Base-by-base conservation (phyloP, 2,113 vertebrate species). In the Picathartes gymnocephalus region DNA sequence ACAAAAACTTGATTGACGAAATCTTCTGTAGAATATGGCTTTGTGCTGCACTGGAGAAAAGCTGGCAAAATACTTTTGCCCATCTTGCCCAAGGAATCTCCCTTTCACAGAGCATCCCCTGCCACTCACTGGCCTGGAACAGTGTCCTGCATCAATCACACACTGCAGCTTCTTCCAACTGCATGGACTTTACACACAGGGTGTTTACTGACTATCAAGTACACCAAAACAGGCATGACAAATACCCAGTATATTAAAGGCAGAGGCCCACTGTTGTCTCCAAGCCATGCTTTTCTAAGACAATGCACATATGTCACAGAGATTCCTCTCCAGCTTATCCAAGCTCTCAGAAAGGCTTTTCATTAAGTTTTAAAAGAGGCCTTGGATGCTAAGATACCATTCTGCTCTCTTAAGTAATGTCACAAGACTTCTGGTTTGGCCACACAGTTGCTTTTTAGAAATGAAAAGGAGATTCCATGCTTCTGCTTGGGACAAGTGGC, bases 321-420 rank as follows among this genome's bases (percentile, higher is more conserved):
- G 97, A 98, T 98, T 97, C 97, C 92, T 94, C 96, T 88, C 97
- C 95, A 62, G 88, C 94, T 97, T 97, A 97, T 93, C 96, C 93
- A 88, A 94, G 79, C 94, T 77, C 94, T 94, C 97, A 97, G 96
- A 97, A 97, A 97, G 81, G 96, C 97, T 97, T 97, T 98, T 97
- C 97, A 98, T 96, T 96, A 93, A 16, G 8, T 96, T 94, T 95
- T 97, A 97, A 98, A 97, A 93, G 97, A 97, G 93, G 91, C 94
- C 94, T 97, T 17, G 39, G 97, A 98, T 98, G 98, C 98, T 98
- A 98, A 98, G 98, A 98, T 98, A 98, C 98, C 98, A 98, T 98
- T 98, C 98, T 93, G 96, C 85, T 98, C 98, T 98, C 98, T 98
- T 98, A 97, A 98, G 98, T 99, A 98, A 98, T 98, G 98, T 99